A percentile compares a stretch with the other conserved stretches of the same genome.
Conservation (phyloP, 2,797 vertebrate genomes). For the Propithecus deckenii region DNA sequence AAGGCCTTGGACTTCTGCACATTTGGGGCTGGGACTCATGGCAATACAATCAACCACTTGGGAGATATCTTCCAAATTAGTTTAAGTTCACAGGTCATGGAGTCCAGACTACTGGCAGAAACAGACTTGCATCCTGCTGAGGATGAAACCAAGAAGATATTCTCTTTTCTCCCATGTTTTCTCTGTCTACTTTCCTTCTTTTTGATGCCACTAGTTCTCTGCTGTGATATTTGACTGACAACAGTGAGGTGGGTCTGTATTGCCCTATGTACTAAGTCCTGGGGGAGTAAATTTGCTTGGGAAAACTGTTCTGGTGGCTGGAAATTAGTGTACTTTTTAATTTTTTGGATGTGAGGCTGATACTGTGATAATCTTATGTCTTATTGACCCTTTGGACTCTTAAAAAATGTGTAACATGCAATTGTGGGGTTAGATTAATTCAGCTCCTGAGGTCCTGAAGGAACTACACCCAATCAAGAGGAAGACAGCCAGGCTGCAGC, state of each 20-base stretch:
- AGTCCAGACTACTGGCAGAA: neutral
- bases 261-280: neutral
- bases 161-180: slow-evolving; percentile 4
- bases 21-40: neutral
- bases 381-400: neutral
- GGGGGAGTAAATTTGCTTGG: neutral
- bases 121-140: neutral
- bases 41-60: neutral
- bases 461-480: neutral
- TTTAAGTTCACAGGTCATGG: slow-evolving; percentile 19
- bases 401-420: neutral
- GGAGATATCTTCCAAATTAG: slow-evolving; percentile 18
- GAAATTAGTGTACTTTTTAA: neutral
- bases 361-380: neutral
- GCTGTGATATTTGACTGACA: neutral
- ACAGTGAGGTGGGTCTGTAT: neutral
- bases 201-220: neutral
- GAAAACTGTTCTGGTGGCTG: neutral
- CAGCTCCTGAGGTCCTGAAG: neutral
- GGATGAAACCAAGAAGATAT: slow-evolving; percentile 20
- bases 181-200: neutral
- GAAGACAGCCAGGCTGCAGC: neutral
- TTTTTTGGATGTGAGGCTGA: slow-evolving; percentile 2
- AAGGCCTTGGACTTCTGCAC: neutral
- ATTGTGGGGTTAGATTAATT: slow-evolving; percentile 7